Base-by-base conservation (phyloP, 2,888 invertebrate species). In the Cheiracanthium punctorium region DNA sequence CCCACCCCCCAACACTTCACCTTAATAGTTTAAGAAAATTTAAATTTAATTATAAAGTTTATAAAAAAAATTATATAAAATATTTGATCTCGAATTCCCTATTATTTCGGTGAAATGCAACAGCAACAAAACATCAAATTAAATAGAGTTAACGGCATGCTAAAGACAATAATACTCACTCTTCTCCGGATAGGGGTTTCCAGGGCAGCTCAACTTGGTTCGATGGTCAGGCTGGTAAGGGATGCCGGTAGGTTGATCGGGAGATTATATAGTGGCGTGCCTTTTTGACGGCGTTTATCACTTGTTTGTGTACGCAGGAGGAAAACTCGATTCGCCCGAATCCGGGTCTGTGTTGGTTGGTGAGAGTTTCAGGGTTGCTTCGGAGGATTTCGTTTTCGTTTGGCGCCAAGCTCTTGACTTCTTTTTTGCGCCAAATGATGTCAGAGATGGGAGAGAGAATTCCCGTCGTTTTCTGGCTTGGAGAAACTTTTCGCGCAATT, bases 291-390 rank as follows among this genome's bases (percentile, higher is more conserved):
- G 24, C 58, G 2, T 58, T 58, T 58, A 58, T 58, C 58, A 24
- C 1, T 58, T 58, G 58, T 58, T 58, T 58, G 24, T n/a, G 12
- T 58, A 24, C 20, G 24, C 24, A 58, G 5, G 58, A 2, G 58
- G 58, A 58, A 58, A 43, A 43, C 33, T 37, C 70, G n/a, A 17
- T 71, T 71, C 71, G 41, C 43, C 28, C n/a, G 71, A 71, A 71
- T 71, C 71, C 71, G 71, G 71, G 41, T 71, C n/a, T n/a, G n/a
- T n/a, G n/a, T n/a, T n/a, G n/a, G 43, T 24, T 71, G 71, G 43
- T 17, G 43, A 71, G 43, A 24, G 28, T 43, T 1, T 43, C 1
- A 10, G 29, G 71, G 71, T 71, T 71, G 71, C 43, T 17, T 20
- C 10, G 1, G 8, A 4, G 1, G 41, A 37, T 29, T 29, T 30